phyloP scores from a whole-genome alignment of 2,888 invertebrate genomes.

The Caenorhabditis sp. region DNA sequence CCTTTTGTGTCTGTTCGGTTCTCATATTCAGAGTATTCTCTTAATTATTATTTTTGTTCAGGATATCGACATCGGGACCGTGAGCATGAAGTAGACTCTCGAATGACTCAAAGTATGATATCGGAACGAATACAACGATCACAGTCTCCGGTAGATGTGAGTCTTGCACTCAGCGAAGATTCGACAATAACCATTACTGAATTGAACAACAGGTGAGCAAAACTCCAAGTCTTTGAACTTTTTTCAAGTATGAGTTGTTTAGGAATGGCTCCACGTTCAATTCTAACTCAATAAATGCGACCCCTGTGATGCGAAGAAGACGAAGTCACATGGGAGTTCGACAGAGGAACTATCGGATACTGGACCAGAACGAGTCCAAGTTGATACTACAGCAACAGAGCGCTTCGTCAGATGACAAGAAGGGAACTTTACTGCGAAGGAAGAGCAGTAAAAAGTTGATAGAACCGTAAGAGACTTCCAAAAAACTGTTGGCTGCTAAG shows the following conservation, averaged over 20 bases:
- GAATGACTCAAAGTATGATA: slow-evolving; percentile 66
- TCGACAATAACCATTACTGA: slow-evolving; percentile 65
- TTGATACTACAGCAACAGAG: slow-evolving; percentile 60
- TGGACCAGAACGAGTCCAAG: slow-evolving; percentile 61
- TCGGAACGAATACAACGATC: slow-evolving; percentile 58
- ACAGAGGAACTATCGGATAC: slow-evolving; percentile 60
- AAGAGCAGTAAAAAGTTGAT: slow-evolving; percentile 59
- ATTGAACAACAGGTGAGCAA: slow-evolving; percentile 45
- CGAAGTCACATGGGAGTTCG: slow-evolving; percentile 53
- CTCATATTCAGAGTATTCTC: not conserved
- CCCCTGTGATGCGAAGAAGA: slow-evolving; percentile 57
- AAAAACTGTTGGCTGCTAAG: not conserved
- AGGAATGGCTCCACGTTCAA: slow-evolving; percentile 45
- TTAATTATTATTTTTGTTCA: slow-evolving; percentile 18
- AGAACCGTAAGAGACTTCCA: slow-evolving; percentile 31
- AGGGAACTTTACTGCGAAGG: slow-evolving; percentile 44
- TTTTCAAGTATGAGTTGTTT: not conserved
- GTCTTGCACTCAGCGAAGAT: slow-evolving; percentile 65
- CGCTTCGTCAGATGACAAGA: slow-evolving; percentile 43
- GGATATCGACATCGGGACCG: slow-evolving; percentile 60
- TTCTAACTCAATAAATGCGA: slow-evolving; percentile 53
- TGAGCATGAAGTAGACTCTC: slow-evolving; percentile 58
- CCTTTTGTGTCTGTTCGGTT: slow-evolving; percentile 17
- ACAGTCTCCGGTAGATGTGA: slow-evolving; percentile 62
- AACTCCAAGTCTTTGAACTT: not conserved